phyloP scores from a whole-genome alignment of 2,113 vertebrate species.

The Notechis scutatus region DNA sequence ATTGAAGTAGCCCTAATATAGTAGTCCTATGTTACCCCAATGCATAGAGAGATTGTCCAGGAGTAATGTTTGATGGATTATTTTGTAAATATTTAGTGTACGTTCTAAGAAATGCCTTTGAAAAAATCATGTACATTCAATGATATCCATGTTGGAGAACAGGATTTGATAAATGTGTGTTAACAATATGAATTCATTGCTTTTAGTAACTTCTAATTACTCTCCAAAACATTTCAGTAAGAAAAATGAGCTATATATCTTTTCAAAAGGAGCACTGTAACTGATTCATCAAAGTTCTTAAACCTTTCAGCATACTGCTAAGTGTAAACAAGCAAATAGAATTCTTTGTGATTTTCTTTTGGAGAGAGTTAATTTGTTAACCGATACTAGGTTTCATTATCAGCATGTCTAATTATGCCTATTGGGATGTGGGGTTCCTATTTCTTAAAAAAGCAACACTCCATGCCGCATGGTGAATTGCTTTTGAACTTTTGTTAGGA shows the following conservation, averaged over 20 bases:
- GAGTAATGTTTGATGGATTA: background rate
- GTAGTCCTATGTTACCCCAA: background rate
- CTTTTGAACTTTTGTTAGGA: constrained; percentile 3
- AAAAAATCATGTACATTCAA: constrained; percentile 61
- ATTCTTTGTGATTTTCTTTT: constrained; percentile 35
- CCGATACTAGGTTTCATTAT: constrained; percentile 17
- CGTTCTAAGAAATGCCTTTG: constrained; percentile 53
- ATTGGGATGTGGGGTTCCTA: background rate
- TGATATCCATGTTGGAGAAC: constrained; percentile 55
- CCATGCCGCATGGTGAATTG: background rate
- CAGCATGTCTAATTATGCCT: constrained; percentile 3
- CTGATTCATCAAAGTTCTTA: constrained; percentile 59
- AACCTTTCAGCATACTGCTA: constrained; percentile 48
- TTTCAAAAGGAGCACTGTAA: constrained; percentile 52
- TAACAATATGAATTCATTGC: constrained; percentile 60
- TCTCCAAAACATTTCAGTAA: constrained; percentile 57
- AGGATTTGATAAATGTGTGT: constrained; percentile 64
- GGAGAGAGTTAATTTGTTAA: constrained; percentile 45
- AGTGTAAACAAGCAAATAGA: constrained; percentile 36
- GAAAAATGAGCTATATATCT: constrained; percentile 58
- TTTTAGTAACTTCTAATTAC: constrained; percentile 63
- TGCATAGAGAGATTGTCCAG: background rate
- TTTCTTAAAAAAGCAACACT: background rate
- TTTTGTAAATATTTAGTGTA: background rate
- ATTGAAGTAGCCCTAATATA: background rate